These are phyloP conservation scores for Cataglyphis livida DNA, from an alignment of 2,888 invertebrate genomes.

Conservation along the genomic window DNA sequence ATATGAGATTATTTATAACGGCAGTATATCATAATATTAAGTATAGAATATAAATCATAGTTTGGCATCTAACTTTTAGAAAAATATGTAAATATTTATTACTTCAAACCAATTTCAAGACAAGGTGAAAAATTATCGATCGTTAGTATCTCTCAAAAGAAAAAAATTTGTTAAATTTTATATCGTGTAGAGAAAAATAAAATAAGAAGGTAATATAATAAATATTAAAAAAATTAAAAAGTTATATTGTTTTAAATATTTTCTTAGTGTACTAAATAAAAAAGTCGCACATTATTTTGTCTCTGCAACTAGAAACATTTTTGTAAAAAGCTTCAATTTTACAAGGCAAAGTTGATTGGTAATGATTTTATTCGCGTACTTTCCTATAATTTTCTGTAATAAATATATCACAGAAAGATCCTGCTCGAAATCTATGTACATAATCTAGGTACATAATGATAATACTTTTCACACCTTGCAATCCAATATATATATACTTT, in stretches of 20 bases:
- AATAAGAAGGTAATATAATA: not conserved
- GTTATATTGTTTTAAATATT: not conserved
- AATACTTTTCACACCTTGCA: constrained; percentile 2
- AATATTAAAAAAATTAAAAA: not conserved
- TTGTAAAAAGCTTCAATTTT: not conserved
- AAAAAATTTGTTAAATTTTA: not conserved
- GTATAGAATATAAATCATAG: not conserved
- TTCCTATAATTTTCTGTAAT: constrained; percentile 13
- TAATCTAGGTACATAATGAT: not conserved
- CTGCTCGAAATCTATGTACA: not conserved
- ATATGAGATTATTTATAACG: not conserved
- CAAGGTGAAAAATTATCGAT: not conserved
- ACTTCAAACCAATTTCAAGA: not conserved
- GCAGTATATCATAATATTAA: not conserved
- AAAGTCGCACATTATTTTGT: not conserved
- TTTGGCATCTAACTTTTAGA: constrained; percentile 1
- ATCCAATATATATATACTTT: not conserved
- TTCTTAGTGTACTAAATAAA: constrained; percentile 14
- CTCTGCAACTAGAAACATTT: not conserved
- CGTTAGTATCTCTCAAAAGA: not conserved
- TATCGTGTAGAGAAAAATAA: not conserved
- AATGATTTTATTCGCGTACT: constrained; percentile 8
- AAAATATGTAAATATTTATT: not conserved
- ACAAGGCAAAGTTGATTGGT: not conserved
- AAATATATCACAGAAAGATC: not conserved